phyloP scores from a whole-genome alignment of 2,113 vertebrate genomes.

The Camelus dromedarius region DNA sequence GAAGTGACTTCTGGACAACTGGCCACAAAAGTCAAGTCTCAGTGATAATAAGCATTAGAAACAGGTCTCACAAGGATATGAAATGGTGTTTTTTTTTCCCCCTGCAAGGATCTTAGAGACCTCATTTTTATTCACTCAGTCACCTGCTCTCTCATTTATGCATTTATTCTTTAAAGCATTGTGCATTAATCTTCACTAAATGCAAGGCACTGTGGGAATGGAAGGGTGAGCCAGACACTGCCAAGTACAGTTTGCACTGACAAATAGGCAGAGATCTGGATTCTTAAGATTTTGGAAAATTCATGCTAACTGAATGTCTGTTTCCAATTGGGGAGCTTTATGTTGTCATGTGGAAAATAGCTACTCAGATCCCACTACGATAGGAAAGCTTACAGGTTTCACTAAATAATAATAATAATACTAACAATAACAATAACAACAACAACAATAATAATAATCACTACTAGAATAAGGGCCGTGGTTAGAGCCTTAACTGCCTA shows the following conservation, averaged over 20 bases:
- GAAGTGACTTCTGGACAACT: constrained; percentile 1
- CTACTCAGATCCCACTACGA: background rate
- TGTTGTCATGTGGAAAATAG: background rate
- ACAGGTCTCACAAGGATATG: background rate
- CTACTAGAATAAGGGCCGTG: background rate
- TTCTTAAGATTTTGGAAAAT: constrained; percentile 31
- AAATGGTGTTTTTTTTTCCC: background rate
- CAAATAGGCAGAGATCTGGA: background rate
- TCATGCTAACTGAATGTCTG: background rate
- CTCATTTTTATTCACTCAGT: constrained; percentile 9
- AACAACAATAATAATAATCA: background rate
- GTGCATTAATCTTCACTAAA: background rate
- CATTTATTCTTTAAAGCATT: background rate
- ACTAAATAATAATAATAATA: background rate
- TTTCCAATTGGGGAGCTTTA: background rate
- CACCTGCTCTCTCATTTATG: background rate
- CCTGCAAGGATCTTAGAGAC: background rate
- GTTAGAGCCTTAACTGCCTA: background rate
- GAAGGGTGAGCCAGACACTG: background rate
- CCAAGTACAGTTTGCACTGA: background rate
- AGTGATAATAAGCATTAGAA: background rate
- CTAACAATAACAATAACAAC: no score
- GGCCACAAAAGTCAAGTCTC: background rate
- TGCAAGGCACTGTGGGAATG: background rate
- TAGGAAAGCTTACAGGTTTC: background rate